Percentiles rank a stretch among this genome's conserved stretches.
Conservation (phyloP, 2,113 vertebrate species). For the Alligator sinensis region DNA sequence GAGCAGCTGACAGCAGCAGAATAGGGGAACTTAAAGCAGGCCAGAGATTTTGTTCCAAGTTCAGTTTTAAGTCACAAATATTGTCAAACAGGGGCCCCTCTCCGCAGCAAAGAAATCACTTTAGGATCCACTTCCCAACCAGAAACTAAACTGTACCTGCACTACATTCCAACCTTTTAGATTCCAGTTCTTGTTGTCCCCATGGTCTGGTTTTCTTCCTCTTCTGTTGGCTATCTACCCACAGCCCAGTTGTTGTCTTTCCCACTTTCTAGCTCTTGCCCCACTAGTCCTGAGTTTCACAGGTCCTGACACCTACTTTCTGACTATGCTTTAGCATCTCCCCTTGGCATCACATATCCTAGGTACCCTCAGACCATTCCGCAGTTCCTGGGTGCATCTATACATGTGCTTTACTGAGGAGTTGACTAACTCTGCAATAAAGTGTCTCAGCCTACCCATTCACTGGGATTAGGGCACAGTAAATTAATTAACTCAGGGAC, state of each 20-base stretch:
- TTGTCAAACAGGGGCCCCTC: neutral
- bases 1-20: constrained; percentile 31
- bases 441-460: too few relatives aligned
- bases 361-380: neutral
- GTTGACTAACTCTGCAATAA: too few relatives aligned
- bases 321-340: too few relatives aligned
- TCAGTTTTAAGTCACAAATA: constrained; percentile 14
- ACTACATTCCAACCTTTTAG: neutral
- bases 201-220: neutral
- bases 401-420: too few relatives aligned
- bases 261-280: neutral
- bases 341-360: too few relatives aligned
- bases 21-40: constrained; percentile 4
- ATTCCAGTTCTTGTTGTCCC: neutral
- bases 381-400: neutral
- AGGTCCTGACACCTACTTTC: too few relatives aligned
- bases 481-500: too few relatives aligned
- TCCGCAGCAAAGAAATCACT: neutral
- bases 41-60: constrained; percentile 1
- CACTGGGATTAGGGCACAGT: too few relatives aligned
- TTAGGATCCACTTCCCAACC: neutral
- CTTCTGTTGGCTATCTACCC: neutral
- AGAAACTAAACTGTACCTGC: neutral
- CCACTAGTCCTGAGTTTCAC: too few relatives aligned
- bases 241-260: neutral